These are phyloP conservation scores for Nesoenas mayeri DNA, from an alignment of 2,113 vertebrate genomes.

Conservation along the genomic window DNA sequence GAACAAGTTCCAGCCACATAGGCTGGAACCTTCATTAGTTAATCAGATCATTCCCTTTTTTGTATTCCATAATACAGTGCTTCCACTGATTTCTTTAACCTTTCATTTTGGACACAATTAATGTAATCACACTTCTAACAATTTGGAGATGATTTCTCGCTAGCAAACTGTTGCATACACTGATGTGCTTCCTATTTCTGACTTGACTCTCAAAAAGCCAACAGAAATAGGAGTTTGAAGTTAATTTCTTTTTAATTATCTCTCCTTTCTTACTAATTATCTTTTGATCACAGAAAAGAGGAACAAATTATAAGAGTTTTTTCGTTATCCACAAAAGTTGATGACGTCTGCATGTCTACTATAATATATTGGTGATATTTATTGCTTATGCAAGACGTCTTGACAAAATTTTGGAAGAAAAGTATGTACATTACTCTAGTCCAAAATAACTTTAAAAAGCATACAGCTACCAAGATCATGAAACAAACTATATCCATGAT, in stretches of 20 bases:
- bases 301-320: slow-evolving; percentile 67
- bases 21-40: not conserved
- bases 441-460: not conserved
- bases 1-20: not conserved
- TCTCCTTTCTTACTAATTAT: slow-evolving; percentile 74
- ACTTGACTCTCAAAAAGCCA: slow-evolving; percentile 28
- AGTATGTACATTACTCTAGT: not conserved
- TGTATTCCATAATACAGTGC: not conserved
- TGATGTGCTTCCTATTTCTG: slow-evolving; percentile 37
- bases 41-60: slow-evolving; percentile 19
- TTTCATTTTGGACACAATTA: slow-evolving; percentile 60
- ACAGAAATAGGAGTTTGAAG: slow-evolving; percentile 63
- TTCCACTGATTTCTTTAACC: slow-evolving; percentile 53
- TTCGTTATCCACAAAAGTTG: slow-evolving; percentile 63
- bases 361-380: slow-evolving; percentile 41
- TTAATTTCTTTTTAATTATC: slow-evolving; percentile 76
- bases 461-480: not conserved
- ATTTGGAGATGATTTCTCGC: slow-evolving; percentile 59
- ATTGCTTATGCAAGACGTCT: slow-evolving; percentile 36
- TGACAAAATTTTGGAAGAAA: slow-evolving; percentile 23
- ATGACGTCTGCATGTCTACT: slow-evolving; percentile 39
- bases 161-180: slow-evolving; percentile 29
- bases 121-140: slow-evolving; percentile 51
- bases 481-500: not conserved
- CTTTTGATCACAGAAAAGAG: slow-evolving; percentile 74